These are phyloP conservation scores for Emydocephalus ijimae DNA, from an alignment of 2,113 vertebrate species.

Conservation along the genomic window DNA sequence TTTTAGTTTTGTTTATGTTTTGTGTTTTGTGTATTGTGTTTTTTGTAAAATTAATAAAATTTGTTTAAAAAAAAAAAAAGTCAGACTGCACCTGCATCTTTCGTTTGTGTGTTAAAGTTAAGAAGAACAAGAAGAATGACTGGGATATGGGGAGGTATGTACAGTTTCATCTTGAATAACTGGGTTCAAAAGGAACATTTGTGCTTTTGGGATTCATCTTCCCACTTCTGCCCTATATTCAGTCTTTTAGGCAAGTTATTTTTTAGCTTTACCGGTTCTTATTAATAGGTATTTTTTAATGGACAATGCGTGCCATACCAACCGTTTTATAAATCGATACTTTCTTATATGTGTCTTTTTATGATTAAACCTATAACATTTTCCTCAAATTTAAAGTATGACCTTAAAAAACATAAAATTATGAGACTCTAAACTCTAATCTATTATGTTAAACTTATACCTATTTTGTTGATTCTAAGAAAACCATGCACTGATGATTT, in stretches of 20 bases:
- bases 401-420: neutral
- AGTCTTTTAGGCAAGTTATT: neutral
- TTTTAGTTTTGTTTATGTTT: too few species aligned
- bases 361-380: neutral
- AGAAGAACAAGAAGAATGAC: neutral
- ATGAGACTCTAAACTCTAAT: neutral
- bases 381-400: neutral
- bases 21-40: too few species aligned
- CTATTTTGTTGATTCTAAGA: neutral
- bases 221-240: neutral
- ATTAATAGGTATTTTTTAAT: neutral
- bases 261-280: neutral
- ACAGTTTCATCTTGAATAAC: neutral
- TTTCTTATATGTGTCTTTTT: neutral
- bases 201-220: neutral
- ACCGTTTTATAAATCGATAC: neutral
- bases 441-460: neutral
- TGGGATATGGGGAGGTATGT: neutral
- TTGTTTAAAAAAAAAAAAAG: too few species aligned
- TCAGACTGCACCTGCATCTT: too few species aligned
- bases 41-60: too few species aligned
- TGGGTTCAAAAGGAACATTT: neutral
- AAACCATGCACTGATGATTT: neutral
- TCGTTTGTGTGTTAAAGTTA: neutral
- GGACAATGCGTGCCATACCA: neutral